phyloP scores from a whole-genome alignment of 2,888 invertebrate genomes.

The Acronicta leporina region DNA sequence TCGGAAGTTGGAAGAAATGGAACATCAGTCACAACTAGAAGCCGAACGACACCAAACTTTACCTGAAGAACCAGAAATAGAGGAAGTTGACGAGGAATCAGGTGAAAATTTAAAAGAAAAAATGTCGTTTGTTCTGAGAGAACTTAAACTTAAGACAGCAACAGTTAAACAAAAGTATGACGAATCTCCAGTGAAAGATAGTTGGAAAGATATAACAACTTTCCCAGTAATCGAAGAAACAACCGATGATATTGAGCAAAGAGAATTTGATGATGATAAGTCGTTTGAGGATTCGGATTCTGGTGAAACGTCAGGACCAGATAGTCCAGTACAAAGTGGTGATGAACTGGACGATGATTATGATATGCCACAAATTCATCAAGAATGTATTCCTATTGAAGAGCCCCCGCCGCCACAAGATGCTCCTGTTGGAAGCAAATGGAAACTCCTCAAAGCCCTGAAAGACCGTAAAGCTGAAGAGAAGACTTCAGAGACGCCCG shows the following conservation, averaged over 20 bases:
- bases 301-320: slow-evolving; percentile 96
- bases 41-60: slow-evolving; percentile 90
- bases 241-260: slow-evolving; percentile 71
- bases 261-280: slow-evolving; percentile 76
- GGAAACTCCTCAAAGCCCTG: slow-evolving; percentile 96
- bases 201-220: slow-evolving; percentile 84
- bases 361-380: slow-evolving; percentile 82
- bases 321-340: slow-evolving; percentile 94
- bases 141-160: slow-evolving; percentile 92
- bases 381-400: slow-evolving; percentile 66
- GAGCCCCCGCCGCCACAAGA: slow-evolving; percentile 81
- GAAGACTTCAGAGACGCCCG: slow-evolving; percentile 92
- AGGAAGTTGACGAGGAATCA: slow-evolving; percentile 86
- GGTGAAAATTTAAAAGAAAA: slow-evolving; percentile 92
- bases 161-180: slow-evolving; percentile 81
- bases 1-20: slow-evolving; percentile 95
- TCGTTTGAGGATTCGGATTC: slow-evolving; percentile 91
- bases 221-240: slow-evolving; percentile 86
- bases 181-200: slow-evolving; percentile 75
- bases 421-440: slow-evolving; percentile 93
- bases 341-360: slow-evolving; percentile 92
- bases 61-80: slow-evolving; percentile 89
- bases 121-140: slow-evolving; percentile 94
- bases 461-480: slow-evolving; percentile 97
- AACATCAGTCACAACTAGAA: slow-evolving; percentile 92